Evolutionary conservation across 2,113 vertebrate species (phyloP).

Genomic region (Labrus mixtus): DNA sequence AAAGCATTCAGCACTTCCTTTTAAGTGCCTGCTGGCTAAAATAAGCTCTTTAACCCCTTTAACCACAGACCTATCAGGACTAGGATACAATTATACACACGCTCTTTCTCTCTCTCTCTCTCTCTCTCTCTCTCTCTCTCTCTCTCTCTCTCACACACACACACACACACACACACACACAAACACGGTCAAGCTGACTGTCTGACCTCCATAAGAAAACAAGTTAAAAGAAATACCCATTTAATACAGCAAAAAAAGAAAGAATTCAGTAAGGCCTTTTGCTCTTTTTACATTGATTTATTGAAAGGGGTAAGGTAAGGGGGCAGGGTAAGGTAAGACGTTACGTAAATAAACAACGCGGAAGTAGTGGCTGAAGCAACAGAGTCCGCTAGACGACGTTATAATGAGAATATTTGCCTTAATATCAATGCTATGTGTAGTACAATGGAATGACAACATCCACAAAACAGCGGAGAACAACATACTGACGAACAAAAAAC

Average conservation of each 20-base stretch:
- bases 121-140: too few relatives aligned
- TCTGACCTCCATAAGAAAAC: neutral
- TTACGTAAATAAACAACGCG: too few relatives aligned
- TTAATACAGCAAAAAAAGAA: neutral
- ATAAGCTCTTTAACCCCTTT: slow-evolving; percentile 71
- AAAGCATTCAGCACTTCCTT: slow-evolving; percentile 62
- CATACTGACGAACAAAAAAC: too few relatives aligned
- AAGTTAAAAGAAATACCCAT: slow-evolving; percentile 12
- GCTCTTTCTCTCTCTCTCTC: neutral
- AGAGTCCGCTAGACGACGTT: too few relatives aligned
- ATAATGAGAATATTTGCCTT: too few relatives aligned
- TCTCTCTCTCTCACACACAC: neutral
- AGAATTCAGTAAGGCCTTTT: neutral
- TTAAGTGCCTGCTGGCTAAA: slow-evolving; percentile 68
- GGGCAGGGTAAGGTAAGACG: too few relatives aligned
- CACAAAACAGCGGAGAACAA: too few relatives aligned
- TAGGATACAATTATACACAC: slow-evolving; percentile 23
- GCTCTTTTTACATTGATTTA: neutral
- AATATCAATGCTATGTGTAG: too few relatives aligned
- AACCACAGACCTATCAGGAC: slow-evolving; percentile 58
- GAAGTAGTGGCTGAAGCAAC: too few relatives aligned
- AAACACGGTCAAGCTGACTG: neutral
- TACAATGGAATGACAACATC: too few relatives aligned
- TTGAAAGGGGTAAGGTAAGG: too few relatives aligned
- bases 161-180: neutral